phyloP scores from a whole-genome alignment of 2,113 vertebrate species.

The Eurystomus gularis region DNA sequence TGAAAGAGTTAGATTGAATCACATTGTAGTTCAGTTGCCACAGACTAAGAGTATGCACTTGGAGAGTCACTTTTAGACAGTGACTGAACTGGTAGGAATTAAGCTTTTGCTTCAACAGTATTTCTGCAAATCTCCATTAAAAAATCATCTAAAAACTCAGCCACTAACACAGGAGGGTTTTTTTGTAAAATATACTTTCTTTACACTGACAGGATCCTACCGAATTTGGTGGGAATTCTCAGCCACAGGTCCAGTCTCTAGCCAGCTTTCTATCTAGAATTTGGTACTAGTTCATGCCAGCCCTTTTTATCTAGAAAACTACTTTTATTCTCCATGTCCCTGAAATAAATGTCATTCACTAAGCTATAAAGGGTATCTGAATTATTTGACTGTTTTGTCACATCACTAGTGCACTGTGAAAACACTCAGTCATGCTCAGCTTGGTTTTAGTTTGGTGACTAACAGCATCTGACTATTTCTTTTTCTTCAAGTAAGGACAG shows the following conservation, averaged over 20 bases:
- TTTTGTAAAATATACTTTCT: not conserved
- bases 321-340: not conserved
- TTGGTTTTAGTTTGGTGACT: not conserved
- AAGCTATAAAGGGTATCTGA: not conserved
- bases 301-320: not conserved
- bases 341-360: not conserved
- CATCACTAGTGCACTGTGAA: not conserved
- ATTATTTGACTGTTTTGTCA: not conserved
- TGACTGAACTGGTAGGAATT: not conserved
- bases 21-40: not conserved
- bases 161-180: not conserved
- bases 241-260: not conserved
- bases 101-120: not conserved
- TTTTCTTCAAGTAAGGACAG: not conserved
- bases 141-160: not conserved
- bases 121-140: not conserved
- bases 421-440: not conserved
- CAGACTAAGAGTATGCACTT: too few relatives aligned
- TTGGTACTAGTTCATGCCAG: not conserved
- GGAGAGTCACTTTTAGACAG: not conserved
- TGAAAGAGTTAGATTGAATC: not conserved
- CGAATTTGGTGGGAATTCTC: not conserved
- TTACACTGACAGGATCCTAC: not conserved
- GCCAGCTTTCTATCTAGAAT: not conserved
- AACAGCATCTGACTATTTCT: not conserved